Percentiles rank a stretch among this genome's conserved stretches.
Conservation (phyloP, 2,113 vertebrate genomes). For the Lethenteron reissneri region DNA sequence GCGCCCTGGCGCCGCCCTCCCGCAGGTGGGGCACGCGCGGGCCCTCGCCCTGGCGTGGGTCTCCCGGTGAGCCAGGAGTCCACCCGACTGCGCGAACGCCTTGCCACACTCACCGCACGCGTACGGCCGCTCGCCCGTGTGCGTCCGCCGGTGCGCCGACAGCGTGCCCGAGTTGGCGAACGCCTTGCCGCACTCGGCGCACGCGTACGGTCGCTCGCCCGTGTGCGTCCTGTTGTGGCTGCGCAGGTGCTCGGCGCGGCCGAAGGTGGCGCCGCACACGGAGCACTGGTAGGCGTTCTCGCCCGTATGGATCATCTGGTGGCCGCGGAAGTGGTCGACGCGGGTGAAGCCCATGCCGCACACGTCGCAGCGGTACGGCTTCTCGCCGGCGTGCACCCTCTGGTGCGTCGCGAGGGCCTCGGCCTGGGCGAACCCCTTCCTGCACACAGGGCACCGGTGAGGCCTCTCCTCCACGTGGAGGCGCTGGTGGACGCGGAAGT, state of each 20-base stretch:
- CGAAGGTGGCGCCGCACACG: slow-evolving; percentile 4
- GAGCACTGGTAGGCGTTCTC: slow-evolving; percentile 1
- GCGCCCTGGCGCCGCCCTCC: not conserved
- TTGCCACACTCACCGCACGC: not conserved
- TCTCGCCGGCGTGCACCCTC: slow-evolving; percentile 44
- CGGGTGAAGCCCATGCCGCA: slow-evolving; percentile 42
- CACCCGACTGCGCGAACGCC: not conserved
- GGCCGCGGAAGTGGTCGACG: not conserved
- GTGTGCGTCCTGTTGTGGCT: slow-evolving; percentile 1
- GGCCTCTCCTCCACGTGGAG: slow-evolving; percentile 4
- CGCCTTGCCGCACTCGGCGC: not conserved
- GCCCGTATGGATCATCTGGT: slow-evolving; percentile 1
- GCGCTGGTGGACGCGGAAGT: not conserved
- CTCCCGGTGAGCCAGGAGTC: not conserved
- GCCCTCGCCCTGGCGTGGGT: slow-evolving; percentile 2
- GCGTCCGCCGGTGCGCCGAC: slow-evolving; percentile 25
- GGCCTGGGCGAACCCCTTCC: slow-evolving; percentile 43
- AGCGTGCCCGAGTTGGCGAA: not conserved
- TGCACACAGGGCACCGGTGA: slow-evolving; percentile 7
- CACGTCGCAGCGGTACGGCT: slow-evolving; percentile 44
- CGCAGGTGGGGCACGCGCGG: not conserved
- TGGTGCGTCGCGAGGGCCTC: slow-evolving; percentile 48
- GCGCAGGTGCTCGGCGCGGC: slow-evolving; percentile 1
- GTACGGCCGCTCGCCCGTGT: slow-evolving; percentile 10
- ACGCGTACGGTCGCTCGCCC: not conserved